A percentile compares a stretch with the other conserved stretches of the same genome.
Evolutionary conservation across 2,113 vertebrate species (phyloP).

Genomic region (Eulacestoma nigropectus): DNA sequence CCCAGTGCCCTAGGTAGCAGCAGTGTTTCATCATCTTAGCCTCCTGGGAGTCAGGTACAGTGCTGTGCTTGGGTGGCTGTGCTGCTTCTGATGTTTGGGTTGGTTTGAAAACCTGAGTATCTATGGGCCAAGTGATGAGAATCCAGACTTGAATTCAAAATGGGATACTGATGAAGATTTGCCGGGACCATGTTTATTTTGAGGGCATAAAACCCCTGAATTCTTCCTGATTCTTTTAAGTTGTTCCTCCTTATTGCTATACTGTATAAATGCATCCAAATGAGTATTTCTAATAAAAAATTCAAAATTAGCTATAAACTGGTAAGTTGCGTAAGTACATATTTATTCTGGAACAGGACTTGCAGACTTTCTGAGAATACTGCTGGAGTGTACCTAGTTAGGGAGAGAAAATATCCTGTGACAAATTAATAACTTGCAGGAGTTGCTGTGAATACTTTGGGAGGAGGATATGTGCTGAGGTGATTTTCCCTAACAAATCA

Average conservation of each 20-base stretch:
- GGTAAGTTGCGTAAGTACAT: rapidly evolving
- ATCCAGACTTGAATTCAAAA: neutral
- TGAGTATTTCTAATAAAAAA: neutral
- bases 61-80: neutral
- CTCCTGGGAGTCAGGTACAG: neutral
- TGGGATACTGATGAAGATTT: neutral
- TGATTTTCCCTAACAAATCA: neutral
- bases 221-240: neutral
- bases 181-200: neutral
- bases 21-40: neutral
- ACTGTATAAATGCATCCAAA: neutral
- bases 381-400: neutral
- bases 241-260: neutral
- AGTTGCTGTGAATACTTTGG: neutral
- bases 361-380: neutral
- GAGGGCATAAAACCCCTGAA: neutral
- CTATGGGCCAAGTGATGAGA: neutral
- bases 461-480: neutral
- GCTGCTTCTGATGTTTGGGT: neutral
- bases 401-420: neutral
- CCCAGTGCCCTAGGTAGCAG: neutral
- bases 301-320: neutral
- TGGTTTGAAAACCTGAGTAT: neutral
- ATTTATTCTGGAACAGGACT: neutral
- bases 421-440: neutral